These are phyloP conservation scores for Percopsis transmontana DNA, from an alignment of 2,113 vertebrate genomes.

Conservation along the genomic window DNA sequence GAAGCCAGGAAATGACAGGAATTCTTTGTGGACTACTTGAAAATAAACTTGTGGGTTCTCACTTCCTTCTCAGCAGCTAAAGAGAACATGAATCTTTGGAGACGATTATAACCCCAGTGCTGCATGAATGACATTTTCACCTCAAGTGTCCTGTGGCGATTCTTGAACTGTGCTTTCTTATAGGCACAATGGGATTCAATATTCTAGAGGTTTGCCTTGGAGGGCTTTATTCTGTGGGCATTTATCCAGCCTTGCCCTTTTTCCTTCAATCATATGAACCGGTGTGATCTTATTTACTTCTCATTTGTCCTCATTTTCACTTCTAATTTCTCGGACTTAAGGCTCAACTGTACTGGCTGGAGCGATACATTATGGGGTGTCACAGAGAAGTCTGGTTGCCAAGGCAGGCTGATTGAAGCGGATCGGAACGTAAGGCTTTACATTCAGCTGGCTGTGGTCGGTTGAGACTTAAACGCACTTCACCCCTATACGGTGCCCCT, in stretches of 20 bases:
- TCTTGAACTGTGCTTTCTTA: constrained; percentile 46
- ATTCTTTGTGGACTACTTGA: constrained; percentile 81
- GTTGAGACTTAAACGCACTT: constrained; percentile 57
- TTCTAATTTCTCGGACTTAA: constrained; percentile 40
- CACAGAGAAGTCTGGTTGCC: constrained; percentile 64
- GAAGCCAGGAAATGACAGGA: constrained; percentile 85
- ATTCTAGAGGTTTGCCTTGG: constrained; percentile 37
- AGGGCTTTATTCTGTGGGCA: constrained; percentile 50
- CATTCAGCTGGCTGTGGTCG: constrained; percentile 57
- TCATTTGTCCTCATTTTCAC: constrained; percentile 69
- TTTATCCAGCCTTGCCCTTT: constrained; percentile 28
- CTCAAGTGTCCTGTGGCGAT: constrained; percentile 3
- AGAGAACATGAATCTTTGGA: constrained; percentile 59
- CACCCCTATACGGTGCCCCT: constrained; percentile 51
- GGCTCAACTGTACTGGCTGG: constrained; percentile 39
- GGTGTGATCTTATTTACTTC: constrained; percentile 46
- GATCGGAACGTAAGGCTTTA: constrained; percentile 64
- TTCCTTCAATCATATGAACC: constrained; percentile 35
- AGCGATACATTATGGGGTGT: constrained; percentile 70
- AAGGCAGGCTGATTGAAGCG: constrained; percentile 40
- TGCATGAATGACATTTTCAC: constrained; percentile 35
- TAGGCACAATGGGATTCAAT: neutral
- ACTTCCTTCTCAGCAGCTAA: constrained; percentile 63
- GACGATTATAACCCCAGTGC: constrained; percentile 52
- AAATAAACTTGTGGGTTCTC: constrained; percentile 79